Evolutionary conservation across 23 tunicate genomes (phyloP).

Genomic region (Trididemnum clinides): DNA sequence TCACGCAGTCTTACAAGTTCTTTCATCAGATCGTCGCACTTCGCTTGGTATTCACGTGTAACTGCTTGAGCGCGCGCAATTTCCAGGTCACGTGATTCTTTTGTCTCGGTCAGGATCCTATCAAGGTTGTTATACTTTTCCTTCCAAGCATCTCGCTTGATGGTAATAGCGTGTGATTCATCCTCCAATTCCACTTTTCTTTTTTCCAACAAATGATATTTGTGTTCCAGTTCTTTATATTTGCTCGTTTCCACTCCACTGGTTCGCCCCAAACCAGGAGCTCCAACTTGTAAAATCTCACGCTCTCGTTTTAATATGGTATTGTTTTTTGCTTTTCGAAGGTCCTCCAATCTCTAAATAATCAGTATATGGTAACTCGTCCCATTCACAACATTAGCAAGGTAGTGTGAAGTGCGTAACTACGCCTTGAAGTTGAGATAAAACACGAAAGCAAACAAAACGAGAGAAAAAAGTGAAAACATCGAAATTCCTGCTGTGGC

Average conservation of each 20-base stretch:
- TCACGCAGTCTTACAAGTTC: slow-evolving; percentile 75
- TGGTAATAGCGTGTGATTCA: neutral
- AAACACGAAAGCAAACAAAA: no score
- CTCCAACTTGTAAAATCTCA: slow-evolving; percentile 86
- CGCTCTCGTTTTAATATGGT: slow-evolving; percentile 86
- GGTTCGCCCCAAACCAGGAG: slow-evolving; percentile 75
- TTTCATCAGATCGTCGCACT: slow-evolving; percentile 33
- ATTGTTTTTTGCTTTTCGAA: slow-evolving; percentile 91
- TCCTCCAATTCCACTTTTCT: neutral
- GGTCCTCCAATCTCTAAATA: slow-evolving; percentile 76
- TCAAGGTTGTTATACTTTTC: slow-evolving; percentile 43
- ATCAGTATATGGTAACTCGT: no score
- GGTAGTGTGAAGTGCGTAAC: no score
- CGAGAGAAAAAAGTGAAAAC: no score
- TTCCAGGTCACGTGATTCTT: slow-evolving; percentile 4
- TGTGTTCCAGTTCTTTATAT: slow-evolving; percentile 71
- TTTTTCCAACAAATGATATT: slow-evolving; percentile 45
- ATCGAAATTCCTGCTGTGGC: no score
- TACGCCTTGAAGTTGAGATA: no score
- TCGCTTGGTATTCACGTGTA: slow-evolving; percentile 51
- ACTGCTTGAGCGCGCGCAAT: neutral
- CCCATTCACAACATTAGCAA: no score
- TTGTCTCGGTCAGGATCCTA: neutral
- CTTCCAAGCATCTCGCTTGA: slow-evolving; percentile 51
- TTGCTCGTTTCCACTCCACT: slow-evolving; percentile 78